A percentile compares a stretch with the other conserved stretches of the same genome.
Evolutionary conservation across 2,113 vertebrate genomes (phyloP).

Genomic region (Pseudorasbora parva): DNA sequence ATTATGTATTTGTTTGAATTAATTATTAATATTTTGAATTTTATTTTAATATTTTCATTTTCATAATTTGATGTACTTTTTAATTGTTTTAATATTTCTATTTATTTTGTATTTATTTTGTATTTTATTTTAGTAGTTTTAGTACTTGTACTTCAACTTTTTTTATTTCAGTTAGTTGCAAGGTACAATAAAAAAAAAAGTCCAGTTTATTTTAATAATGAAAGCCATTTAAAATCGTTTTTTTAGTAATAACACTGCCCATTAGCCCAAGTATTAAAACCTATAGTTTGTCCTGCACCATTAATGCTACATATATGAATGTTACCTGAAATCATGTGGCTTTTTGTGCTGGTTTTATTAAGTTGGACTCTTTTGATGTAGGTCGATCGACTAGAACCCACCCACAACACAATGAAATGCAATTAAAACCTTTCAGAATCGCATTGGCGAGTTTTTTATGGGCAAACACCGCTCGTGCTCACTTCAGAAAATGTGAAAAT

Average conservation of each 20-base stretch:
- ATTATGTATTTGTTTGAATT: not conserved
- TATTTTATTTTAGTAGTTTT: not conserved
- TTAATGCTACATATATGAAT: no score
- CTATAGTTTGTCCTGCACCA: not conserved
- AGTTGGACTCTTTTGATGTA: not conserved
- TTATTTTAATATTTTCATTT: not conserved
- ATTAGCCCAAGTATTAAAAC: not conserved
- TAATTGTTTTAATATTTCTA: not conserved
- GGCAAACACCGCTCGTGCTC: not conserved
- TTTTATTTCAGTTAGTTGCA: not conserved
- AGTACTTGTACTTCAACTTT: not conserved
- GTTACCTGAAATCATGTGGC: no score
- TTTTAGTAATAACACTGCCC: not conserved
- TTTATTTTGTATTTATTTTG: not conserved
- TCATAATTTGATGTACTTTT: not conserved
- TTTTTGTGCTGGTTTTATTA: no score
- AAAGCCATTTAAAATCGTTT: not conserved
- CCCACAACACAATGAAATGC: not conserved
- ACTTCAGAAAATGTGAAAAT: slow-evolving; percentile 15
- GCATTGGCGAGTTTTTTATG: not conserved
- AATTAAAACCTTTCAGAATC: not conserved
- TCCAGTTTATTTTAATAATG: not conserved
- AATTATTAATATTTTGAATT: not conserved
- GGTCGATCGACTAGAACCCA: not conserved
- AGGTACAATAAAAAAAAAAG: not conserved